A percentile compares a stretch with the other conserved stretches of the same genome.
These are phyloP conservation scores for Podotricha telesiphe DNA, from an alignment of 2,888 invertebrate species.

Conservation along the genomic window DNA sequence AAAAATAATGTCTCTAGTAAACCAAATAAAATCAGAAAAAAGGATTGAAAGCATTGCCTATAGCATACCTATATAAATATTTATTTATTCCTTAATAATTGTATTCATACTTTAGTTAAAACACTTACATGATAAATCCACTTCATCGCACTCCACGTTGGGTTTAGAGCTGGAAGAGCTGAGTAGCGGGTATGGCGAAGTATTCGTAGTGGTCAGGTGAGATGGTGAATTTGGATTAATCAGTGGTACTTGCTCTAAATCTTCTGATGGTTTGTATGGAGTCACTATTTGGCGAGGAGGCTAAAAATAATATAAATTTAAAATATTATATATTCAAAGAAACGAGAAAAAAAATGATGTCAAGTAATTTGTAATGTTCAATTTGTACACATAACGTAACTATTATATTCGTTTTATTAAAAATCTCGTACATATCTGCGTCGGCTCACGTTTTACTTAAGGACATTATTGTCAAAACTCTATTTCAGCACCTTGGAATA, in stretches of 20 bases:
- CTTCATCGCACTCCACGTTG: slow-evolving; percentile 54
- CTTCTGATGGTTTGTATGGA: slow-evolving; percentile 94
- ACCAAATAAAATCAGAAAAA: no score
- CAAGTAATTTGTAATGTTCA: no score
- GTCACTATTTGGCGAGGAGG: slow-evolving; percentile 94
- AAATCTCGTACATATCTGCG: neutral
- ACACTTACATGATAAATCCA: slow-evolving; percentile 61
- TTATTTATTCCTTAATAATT: no score
- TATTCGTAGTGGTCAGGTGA: slow-evolving; percentile 64
- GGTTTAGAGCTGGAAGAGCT: slow-evolving; percentile 45
- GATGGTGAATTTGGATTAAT: slow-evolving; percentile 83
- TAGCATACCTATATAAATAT: no score
- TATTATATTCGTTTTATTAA: no score
- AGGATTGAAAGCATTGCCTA: no score
- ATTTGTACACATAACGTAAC: no score
- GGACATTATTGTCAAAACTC: neutral
- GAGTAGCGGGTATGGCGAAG: slow-evolving; percentile 66
- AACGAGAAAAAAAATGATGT: no score
- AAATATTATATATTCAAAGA: no score
- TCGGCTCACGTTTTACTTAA: neutral
- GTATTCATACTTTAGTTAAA: no score
- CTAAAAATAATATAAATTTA: no score
- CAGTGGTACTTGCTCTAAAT: slow-evolving; percentile 87
- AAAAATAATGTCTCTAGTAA: no score
- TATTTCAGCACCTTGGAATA: neutral